Conservation (phyloP, 2,888 invertebrate genomes). For the Doris montereyensis region DNA sequence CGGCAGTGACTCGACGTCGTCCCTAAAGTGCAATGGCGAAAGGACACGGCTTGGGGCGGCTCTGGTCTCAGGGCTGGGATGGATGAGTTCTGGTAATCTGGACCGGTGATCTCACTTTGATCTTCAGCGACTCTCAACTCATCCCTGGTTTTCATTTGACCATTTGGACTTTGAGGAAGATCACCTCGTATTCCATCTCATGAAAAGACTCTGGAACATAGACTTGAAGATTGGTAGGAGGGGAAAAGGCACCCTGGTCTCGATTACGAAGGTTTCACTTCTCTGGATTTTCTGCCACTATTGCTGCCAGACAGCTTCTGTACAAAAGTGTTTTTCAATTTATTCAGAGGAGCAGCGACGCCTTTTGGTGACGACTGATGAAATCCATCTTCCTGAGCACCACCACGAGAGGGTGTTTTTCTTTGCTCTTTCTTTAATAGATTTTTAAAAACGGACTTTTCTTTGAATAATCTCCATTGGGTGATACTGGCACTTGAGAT, state of each 20-base stretch:
- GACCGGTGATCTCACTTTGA: no score
- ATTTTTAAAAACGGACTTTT: conserved; percentile 59
- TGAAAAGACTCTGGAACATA: no score
- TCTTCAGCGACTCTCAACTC: no score
- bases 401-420: conserved; percentile 44
- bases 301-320: conserved; percentile 53
- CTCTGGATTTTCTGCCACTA: conserved; percentile 41
- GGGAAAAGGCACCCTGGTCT: no score
- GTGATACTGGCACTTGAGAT: neutral
- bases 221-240: no score
- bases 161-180: no score
- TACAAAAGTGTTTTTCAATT: conserved; percentile 57
- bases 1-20: conserved; percentile 38
- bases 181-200: no score
- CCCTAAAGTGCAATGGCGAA: no score
- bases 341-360: conserved; percentile 51
- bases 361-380: conserved; percentile 40
- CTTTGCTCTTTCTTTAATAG: conserved; percentile 60
- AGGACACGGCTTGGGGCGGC: no score
- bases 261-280: no score
- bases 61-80: no score
- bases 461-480: conserved; percentile 31
- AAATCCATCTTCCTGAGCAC: conserved; percentile 45
- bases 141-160: no score
- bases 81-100: neutral